phyloP scores from a whole-genome alignment of 2,888 invertebrate species.

The Spisula subtruncata region DNA sequence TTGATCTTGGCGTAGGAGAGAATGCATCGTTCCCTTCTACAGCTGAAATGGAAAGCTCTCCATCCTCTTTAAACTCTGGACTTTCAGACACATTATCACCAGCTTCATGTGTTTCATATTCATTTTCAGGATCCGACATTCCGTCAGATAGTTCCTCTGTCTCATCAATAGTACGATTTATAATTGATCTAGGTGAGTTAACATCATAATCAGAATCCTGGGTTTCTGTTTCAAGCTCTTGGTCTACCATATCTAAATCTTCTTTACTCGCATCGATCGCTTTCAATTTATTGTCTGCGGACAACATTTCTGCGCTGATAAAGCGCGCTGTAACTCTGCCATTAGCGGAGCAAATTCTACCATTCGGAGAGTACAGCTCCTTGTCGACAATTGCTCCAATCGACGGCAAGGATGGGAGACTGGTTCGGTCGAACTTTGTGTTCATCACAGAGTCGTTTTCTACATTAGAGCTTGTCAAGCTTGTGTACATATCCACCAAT shows the following conservation, averaged over 20 bases:
- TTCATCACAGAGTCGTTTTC: conserved; percentile 54
- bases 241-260: neutral
- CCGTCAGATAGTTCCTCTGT: neutral
- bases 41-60: conserved; percentile 3
- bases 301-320: conserved; percentile 22
- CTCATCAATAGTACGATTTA: neutral
- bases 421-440: conserved; percentile 34
- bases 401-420: neutral
- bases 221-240: neutral
- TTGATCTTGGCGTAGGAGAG: conserved; percentile 41
- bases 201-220: neutral
- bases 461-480: conserved; percentile 47
- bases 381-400: neutral
- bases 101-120: neutral
- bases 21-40: neutral
- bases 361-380: neutral
- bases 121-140: neutral
- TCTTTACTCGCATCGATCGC: neutral
- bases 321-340: conserved; percentile 12
- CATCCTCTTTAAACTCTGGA: neutral
- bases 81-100: neutral
- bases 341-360: conserved; percentile 8
- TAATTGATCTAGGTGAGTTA: neutral
- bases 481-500: conserved; percentile 50
- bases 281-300: conserved; percentile 12